A percentile compares a stretch with the other conserved stretches of the same genome.
These are phyloP conservation scores for mouse (Mus musculus) DNA, from an alignment of 2,113 vertebrate genomes.

Conservation along the genomic window DNA sequence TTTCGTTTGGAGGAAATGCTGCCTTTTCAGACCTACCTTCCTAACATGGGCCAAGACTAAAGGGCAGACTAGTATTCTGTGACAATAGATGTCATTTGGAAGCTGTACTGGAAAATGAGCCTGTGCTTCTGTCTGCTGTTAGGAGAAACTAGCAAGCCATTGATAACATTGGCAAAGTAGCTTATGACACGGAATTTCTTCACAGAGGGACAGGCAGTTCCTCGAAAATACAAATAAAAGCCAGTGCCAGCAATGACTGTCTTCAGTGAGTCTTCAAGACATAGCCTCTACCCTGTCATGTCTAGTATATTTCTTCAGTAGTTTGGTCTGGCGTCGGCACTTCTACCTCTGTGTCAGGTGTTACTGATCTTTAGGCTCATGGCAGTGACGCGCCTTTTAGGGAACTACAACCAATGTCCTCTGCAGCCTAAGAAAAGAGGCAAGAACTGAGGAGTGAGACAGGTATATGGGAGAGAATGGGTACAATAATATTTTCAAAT, in stretches of 20 bases:
- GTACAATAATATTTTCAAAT: not conserved
- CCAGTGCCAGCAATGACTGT: constrained; percentile 65
- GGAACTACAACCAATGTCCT: not conserved
- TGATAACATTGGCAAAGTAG: not conserved
- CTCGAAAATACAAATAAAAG: constrained; percentile 78
- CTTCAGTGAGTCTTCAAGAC: constrained; percentile 42
- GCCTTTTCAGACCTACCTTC: constrained; percentile 6
- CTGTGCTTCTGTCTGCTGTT: constrained; percentile 64
- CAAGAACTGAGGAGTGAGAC: not conserved
- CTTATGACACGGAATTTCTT: constrained; percentile 42
- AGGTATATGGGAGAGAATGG: not conserved
- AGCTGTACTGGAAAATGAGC: constrained; percentile 67
- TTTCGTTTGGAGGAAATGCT: constrained; percentile 59
- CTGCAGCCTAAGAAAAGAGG: not conserved
- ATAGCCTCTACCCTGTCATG: not conserved
- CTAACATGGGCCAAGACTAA: constrained; percentile 18
- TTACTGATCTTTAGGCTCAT: constrained; percentile 12
- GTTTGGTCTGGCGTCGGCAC: not conserved
- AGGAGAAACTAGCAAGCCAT: constrained; percentile 28
- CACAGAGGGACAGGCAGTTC: constrained; percentile 54
- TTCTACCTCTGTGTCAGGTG: not conserved
- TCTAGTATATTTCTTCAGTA: not conserved
- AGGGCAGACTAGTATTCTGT: constrained; percentile 53
- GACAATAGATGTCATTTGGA: constrained; percentile 68
- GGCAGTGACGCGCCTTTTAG: not conserved